phyloP scores from a whole-genome alignment of 2,797 vertebrate species.

The Melanotaenia nigrans region DNA sequence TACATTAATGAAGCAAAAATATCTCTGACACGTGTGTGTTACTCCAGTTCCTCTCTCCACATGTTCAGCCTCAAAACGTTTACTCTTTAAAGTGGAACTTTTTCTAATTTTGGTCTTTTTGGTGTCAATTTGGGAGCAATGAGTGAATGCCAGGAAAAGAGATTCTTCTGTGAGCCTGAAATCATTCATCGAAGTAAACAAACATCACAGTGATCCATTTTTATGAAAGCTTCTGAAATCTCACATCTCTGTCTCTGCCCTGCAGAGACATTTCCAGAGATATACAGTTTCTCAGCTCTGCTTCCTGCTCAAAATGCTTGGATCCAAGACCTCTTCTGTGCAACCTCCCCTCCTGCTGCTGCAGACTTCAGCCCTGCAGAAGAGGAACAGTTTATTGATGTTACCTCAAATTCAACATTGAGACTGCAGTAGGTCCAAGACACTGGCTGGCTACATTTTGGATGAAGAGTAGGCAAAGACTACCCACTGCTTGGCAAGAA shows the following conservation, averaged over 20 bases:
- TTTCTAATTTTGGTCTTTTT: too few species aligned
- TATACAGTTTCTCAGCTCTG: slow-evolving; percentile 6
- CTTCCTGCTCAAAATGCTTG: slow-evolving; percentile 16
- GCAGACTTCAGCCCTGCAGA: slow-evolving; percentile 16
- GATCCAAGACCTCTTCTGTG: slow-evolving; percentile 26
- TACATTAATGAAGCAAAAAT: too few species aligned
- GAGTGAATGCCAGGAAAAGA: too few species aligned
- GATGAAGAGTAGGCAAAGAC: slow-evolving; percentile 2
- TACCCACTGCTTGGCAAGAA: slow-evolving; percentile 13
- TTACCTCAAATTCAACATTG: slow-evolving; percentile 32
- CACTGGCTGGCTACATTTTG: slow-evolving; percentile 9
- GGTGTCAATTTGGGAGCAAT: too few species aligned
- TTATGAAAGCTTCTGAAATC: too few species aligned
- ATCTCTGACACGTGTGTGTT: too few species aligned
- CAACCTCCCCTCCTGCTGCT: slow-evolving; percentile 23
- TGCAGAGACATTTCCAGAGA: slow-evolving; percentile 24
- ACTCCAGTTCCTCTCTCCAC: too few species aligned
- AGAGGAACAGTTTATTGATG: slow-evolving; percentile 34
- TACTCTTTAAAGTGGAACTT: too few species aligned
- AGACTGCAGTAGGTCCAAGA: slow-evolving; percentile 19
- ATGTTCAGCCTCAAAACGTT: too few species aligned
- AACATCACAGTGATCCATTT: background rate
- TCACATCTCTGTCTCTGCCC: background rate
- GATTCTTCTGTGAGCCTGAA: too few species aligned
- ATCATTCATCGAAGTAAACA: background rate